Conservation (phyloP, 1,140 invertebrate species). For the Tribolium castaneum region DNA sequence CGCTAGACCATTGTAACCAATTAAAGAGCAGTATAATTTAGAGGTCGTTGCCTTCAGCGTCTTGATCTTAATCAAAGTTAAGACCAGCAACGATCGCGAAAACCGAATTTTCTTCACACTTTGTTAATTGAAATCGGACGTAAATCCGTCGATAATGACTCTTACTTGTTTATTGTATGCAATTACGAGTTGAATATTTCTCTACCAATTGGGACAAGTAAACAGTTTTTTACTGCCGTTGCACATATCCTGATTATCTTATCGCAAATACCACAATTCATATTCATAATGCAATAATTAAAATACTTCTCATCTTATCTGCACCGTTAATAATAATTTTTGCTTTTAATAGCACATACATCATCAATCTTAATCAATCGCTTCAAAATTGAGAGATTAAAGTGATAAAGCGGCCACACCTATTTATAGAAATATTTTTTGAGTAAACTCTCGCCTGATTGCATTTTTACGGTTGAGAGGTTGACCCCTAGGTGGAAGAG, state of each 20-base stretch:
- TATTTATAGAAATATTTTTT: neutral
- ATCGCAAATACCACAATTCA: slow-evolving; percentile 12
- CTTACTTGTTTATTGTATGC: slow-evolving; percentile 10
- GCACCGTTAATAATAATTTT: neutral
- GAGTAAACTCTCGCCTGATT: neutral
- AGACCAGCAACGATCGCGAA: neutral
- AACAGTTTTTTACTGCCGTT: neutral
- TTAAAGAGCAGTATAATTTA: slow-evolving; percentile 17
- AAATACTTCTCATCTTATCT: neutral
- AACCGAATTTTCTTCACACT: slow-evolving; percentile 5
- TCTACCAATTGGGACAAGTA: neutral
- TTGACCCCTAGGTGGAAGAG: neutral
- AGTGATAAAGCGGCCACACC: neutral
- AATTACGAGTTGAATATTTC: neutral
- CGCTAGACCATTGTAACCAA: slow-evolving; percentile 33
- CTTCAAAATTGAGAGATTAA: neutral
- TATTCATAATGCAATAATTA: neutral
- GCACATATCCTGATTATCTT: neutral
- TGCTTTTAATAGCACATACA: too few species aligned
- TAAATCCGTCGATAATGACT: neutral
- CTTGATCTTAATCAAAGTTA: neutral
- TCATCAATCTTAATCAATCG: neutral
- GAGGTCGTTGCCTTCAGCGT: slow-evolving; percentile 4
- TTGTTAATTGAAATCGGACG: neutral
- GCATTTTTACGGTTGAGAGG: neutral